A percentile compares a stretch with the other conserved stretches of the same genome.
Evolutionary conservation across 2,888 invertebrate species (phyloP).

Genomic region (Stenodera caucasica): DNA sequence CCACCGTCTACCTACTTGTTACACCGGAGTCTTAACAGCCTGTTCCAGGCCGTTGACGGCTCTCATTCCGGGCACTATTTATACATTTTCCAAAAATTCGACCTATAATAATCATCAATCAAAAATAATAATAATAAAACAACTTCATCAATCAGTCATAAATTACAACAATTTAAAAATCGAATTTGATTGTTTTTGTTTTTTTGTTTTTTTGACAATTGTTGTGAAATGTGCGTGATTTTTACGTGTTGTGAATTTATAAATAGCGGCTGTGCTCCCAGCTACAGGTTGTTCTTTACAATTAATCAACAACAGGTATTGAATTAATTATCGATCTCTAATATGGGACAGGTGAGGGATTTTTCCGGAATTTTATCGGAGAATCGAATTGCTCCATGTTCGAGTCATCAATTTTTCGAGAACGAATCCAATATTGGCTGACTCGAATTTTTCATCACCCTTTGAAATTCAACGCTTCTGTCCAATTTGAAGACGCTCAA

Average conservation of each 20-base stretch:
- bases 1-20: slow-evolving; percentile 54
- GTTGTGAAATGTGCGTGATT: slow-evolving; percentile 38
- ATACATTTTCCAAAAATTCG: slow-evolving; percentile 15
- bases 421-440: neutral
- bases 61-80: slow-evolving; percentile 38
- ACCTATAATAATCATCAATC: neutral
- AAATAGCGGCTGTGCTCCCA: slow-evolving; percentile 16
- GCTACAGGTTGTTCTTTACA: slow-evolving; percentile 16
- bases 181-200: too few relatives aligned
- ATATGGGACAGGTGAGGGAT: too few relatives aligned
- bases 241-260: slow-evolving; percentile 24
- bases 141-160: too few relatives aligned
- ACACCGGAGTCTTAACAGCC: slow-evolving; percentile 52
- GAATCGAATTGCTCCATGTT: neutral
- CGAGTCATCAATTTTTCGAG: neutral
- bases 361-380: neutral
- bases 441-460: neutral
- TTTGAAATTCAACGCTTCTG: neutral
- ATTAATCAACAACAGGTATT: slow-evolving; percentile 6
- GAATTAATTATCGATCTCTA: neutral
- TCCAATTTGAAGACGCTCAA: neutral
- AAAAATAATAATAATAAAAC: neutral
- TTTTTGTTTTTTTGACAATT: slow-evolving; percentile 7
- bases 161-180: too few relatives aligned
- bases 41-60: slow-evolving; percentile 51